Evolutionary conservation across 2,797 vertebrate genomes (phyloP).

Genomic region (Garrulus glandarius): DNA sequence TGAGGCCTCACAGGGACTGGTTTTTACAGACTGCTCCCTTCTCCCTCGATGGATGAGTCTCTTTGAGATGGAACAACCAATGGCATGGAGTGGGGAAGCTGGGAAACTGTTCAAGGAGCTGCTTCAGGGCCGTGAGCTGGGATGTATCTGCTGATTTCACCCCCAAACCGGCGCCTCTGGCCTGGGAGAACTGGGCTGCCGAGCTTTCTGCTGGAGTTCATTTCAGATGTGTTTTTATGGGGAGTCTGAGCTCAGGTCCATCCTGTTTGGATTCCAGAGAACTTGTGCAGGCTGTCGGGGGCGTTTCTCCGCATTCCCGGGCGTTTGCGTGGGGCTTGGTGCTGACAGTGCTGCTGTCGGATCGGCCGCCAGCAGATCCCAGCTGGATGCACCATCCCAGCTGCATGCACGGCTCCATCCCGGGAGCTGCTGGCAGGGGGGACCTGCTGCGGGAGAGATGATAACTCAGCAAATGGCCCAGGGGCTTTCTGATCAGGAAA

Average conservation of each 20-base stretch:
- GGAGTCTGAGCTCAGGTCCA: neutral
- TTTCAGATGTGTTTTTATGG: neutral
- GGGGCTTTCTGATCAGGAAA: neutral
- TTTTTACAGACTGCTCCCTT: neutral
- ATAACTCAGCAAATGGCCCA: neutral
- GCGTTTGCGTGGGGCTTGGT: neutral
- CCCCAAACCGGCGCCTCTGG: neutral
- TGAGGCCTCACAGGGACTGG: neutral
- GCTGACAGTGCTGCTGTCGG: neutral
- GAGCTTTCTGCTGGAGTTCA: neutral
- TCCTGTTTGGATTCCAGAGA: neutral
- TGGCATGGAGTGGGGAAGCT: neutral
- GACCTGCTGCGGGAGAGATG: rapidly evolving
- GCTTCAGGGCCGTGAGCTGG: neutral
- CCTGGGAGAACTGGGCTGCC: neutral
- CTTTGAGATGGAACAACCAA: rapidly evolving
- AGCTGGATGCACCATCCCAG: neutral
- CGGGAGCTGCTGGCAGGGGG: neutral
- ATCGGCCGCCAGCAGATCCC: neutral
- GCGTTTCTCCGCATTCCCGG: neutral
- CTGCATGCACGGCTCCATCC: neutral
- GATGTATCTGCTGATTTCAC: neutral
- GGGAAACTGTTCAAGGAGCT: neutral
- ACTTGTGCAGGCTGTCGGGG: neutral
- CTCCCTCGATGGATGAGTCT: neutral